phyloP scores from a whole-genome alignment of 2,888 invertebrate genomes.

The Trissolcus japonicus region DNA sequence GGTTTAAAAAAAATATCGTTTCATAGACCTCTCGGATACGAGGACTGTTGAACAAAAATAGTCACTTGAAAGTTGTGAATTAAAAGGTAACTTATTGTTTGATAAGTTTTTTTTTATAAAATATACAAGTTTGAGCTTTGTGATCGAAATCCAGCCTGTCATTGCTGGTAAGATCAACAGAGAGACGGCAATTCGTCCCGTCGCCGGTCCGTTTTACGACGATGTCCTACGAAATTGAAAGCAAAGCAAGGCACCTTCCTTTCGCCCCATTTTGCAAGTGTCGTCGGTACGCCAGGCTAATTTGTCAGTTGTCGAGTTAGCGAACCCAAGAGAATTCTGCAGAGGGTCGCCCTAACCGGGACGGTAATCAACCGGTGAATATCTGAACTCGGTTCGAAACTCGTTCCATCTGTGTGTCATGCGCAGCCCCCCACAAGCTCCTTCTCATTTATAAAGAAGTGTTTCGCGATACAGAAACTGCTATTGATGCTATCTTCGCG shows the following conservation, averaged over 20 bases:
- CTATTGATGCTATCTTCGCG: constrained; percentile 70
- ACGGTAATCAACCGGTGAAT: constrained; percentile 76
- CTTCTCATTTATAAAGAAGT: constrained; percentile 75
- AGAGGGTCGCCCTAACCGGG: constrained; percentile 62
- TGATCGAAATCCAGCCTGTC: constrained; percentile 39
- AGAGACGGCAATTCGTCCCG: constrained; percentile 44
- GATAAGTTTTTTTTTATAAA: too few species aligned
- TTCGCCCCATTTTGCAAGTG: constrained; percentile 77
- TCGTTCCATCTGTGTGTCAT: constrained; percentile 61
- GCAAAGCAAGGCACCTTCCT: constrained; percentile 64
- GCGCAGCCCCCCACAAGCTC: constrained; percentile 55
- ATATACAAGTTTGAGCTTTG: constrained; percentile 5
- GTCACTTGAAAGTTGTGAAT: constrained; percentile 2
- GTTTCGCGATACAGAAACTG: constrained; percentile 61
- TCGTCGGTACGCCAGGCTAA: constrained; percentile 76
- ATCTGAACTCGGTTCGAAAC: constrained; percentile 72
- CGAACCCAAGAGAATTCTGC: constrained; percentile 72
- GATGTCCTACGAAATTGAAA: constrained; percentile 65
- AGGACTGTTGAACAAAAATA: not conserved
- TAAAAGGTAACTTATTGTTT: not conserved
- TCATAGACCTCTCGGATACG: constrained; percentile 16
- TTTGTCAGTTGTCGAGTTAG: constrained; percentile 77
- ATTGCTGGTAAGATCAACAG: constrained; percentile 30
- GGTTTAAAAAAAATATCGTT: constrained; percentile 31
- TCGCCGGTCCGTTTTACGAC: constrained; percentile 50